Percentiles rank a stretch among this genome's conserved stretches.
Conservation (phyloP, 2,888 invertebrate genomes). For the Smittia sp. region DNA sequence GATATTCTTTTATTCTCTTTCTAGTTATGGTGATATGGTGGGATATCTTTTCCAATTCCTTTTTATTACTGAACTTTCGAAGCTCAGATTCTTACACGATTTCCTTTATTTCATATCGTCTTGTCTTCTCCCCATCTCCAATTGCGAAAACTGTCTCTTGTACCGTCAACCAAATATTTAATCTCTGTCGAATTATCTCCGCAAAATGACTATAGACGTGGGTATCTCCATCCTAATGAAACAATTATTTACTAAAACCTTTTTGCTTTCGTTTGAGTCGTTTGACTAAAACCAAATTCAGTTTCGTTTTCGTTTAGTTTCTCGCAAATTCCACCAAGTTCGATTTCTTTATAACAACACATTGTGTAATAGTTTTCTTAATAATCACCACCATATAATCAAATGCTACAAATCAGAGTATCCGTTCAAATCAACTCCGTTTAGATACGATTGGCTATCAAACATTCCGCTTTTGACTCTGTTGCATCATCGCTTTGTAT, state of each 20-base stretch:
- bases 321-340: neutral
- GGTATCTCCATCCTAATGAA: constrained; percentile 20
- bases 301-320: neutral
- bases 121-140: neutral
- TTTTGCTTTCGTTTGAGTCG: neutral
- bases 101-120: neutral
- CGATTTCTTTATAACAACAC: neutral
- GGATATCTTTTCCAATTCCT: constrained; percentile 13
- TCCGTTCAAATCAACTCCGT: neutral
- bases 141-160: neutral
- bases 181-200: neutral
- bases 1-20: constrained; percentile 34
- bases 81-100: neutral
- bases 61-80: constrained; percentile 1
- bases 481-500: constrained; percentile 9
- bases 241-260: neutral
- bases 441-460: neutral
- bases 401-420: neutral
- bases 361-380: neutral
- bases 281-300: neutral
- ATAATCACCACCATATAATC: neutral
- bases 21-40: constrained; percentile 41
- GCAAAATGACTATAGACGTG: constrained; percentile 20
- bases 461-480: neutral
- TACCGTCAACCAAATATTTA: neutral